phyloP scores from a whole-genome alignment of 2,888 invertebrate genomes.

The Drosophila prolongata region DNA sequence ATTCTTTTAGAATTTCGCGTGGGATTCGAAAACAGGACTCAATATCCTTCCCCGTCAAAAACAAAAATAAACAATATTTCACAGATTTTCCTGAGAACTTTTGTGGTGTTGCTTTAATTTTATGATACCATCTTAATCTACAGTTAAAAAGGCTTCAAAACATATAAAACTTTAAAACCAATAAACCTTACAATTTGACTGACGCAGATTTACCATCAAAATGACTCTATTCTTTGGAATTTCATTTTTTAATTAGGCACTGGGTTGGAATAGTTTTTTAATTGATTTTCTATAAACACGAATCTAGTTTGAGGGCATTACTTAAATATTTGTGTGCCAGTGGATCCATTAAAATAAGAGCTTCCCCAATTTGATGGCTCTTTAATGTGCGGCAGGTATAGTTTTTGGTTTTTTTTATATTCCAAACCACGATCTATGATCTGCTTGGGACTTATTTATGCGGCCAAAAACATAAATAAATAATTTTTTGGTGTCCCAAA shows the following conservation, averaged over 20 bases:
- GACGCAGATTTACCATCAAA: slow-evolving; percentile 56
- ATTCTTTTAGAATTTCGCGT: slow-evolving; percentile 38
- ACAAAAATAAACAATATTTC: slow-evolving; percentile 11
- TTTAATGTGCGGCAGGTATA: slow-evolving; percentile 71
- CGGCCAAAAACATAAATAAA: slow-evolving; percentile 25
- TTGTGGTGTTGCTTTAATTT: slow-evolving; percentile 59
- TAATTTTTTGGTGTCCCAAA: slow-evolving; percentile 42
- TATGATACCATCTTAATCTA: slow-evolving; percentile 46
- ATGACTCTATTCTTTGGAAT: slow-evolving; percentile 73
- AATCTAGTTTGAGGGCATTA: slow-evolving; percentile 42
- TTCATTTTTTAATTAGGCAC: slow-evolving; percentile 63
- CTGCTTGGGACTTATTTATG: slow-evolving; percentile 29
- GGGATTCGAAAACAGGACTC: slow-evolving; percentile 25
- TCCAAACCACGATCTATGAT: slow-evolving; percentile 41
- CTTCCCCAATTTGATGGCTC: slow-evolving; percentile 65
- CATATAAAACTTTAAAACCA: slow-evolving; percentile 48
- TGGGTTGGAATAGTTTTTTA: slow-evolving; percentile 69
- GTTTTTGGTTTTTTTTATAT: slow-evolving; percentile 15
- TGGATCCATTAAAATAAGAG: slow-evolving; percentile 51
- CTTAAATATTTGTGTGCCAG: slow-evolving; percentile 39
- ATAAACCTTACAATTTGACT: slow-evolving; percentile 69
- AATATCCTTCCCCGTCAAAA: background rate
- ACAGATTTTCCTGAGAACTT: background rate
- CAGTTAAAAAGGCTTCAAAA: slow-evolving; percentile 43
- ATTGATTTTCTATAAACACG: slow-evolving; percentile 67